Evolutionary conservation across 2,888 invertebrate genomes (phyloP).

Genomic region (Chrysomela aeneicollis): DNA sequence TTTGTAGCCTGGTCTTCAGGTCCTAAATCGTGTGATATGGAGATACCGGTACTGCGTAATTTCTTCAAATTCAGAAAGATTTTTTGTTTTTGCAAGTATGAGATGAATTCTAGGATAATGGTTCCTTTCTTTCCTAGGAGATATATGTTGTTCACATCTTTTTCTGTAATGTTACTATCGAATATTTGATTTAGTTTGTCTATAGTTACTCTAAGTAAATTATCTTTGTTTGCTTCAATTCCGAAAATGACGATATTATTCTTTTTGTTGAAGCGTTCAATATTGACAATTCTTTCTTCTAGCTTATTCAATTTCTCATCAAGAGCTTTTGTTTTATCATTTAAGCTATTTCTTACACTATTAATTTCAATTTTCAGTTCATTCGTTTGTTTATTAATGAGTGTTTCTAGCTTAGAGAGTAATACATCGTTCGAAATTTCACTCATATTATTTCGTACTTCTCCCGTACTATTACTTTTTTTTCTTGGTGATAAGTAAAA

Average conservation of each 20-base stretch:
- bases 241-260: constrained; percentile 15
- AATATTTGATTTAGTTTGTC: neutral
- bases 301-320: neutral
- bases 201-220: neutral
- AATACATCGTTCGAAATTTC: neutral
- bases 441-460: neutral
- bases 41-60: constrained; percentile 16
- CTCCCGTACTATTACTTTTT: neutral
- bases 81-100: neutral
- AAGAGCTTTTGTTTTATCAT: neutral
- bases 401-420: neutral
- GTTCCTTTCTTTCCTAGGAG: neutral
- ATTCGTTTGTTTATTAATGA: neutral
- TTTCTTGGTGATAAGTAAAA: too few relatives aligned
- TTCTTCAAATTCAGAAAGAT: constrained; percentile 12
- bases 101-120: neutral
- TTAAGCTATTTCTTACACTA: neutral
- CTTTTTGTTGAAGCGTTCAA: neutral
- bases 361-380: neutral
- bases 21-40: constrained; percentile 16
- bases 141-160: constrained; percentile 9
- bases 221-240: neutral
- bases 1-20: constrained; percentile 15
- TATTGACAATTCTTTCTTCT: neutral
- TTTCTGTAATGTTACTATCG: neutral